These are phyloP conservation scores for Micronisus gabar DNA, from an alignment of 2,113 vertebrate genomes.

Conservation along the genomic window DNA sequence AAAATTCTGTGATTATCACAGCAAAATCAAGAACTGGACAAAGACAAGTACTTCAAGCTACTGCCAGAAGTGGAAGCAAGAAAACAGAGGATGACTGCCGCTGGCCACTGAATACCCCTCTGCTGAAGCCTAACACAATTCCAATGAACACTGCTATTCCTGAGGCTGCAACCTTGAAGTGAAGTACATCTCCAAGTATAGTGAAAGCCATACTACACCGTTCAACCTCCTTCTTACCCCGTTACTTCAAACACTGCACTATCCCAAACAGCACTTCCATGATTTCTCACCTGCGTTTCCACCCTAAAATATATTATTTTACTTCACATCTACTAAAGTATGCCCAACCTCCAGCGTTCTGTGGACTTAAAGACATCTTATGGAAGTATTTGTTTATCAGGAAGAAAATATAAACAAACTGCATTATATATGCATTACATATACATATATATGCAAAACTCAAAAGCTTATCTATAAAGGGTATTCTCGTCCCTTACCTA, in stretches of 20 bases:
- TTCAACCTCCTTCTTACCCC: not conserved
- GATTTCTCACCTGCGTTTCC: not conserved
- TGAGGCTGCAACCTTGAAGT: not conserved
- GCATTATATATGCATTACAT: not conserved
- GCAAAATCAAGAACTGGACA: not conserved
- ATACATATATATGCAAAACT: not conserved
- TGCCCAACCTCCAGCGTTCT: not conserved
- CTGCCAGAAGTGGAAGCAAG: not conserved
- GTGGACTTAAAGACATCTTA: not conserved
- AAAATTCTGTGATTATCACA: not conserved
- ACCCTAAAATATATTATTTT: not conserved
- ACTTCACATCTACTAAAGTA: not conserved
- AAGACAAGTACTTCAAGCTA: not conserved
- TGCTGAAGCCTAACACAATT: not conserved
- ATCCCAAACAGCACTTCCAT: not conserved
- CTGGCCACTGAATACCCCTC: not conserved
- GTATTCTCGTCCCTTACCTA: not conserved
- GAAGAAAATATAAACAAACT: not conserved
- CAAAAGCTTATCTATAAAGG: not conserved
- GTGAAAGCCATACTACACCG: not conserved
- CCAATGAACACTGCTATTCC: not conserved
- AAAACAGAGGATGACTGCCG: not conserved
- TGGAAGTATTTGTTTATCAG: not conserved
- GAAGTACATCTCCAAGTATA: not conserved
- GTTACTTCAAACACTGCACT: not conserved